These are phyloP conservation scores for Papilio polytes DNA, from an alignment of 1,140 invertebrate species.

Conservation along the genomic window DNA sequence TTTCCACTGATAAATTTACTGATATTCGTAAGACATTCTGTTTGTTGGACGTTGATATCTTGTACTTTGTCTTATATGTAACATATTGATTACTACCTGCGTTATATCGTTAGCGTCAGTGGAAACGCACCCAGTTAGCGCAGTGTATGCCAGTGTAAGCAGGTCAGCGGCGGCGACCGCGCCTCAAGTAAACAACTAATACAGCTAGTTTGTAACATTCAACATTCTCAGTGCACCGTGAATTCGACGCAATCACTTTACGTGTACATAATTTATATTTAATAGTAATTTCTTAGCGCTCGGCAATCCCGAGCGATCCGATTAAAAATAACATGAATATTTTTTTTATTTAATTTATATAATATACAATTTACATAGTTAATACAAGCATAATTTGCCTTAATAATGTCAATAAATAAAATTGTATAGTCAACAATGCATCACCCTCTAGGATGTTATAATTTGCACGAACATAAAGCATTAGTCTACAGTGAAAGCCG, in stretches of 20 bases:
- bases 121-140: background rate
- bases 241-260: slow-evolving; percentile 57
- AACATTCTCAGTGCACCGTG: slow-evolving; percentile 65
- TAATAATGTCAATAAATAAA: slow-evolving; percentile 64
- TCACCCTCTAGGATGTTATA: slow-evolving; percentile 55
- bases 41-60: no score
- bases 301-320: slow-evolving; percentile 76
- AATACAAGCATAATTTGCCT: slow-evolving; percentile 70
- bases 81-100: no score
- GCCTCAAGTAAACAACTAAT: slow-evolving; percentile 46
- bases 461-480: slow-evolving; percentile 69
- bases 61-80: no score
- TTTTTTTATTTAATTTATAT: slow-evolving; percentile 69
- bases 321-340: slow-evolving; percentile 78
- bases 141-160: background rate
- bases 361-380: slow-evolving; percentile 80
- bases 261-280: slow-evolving; percentile 51
- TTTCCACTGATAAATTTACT: slow-evolving; percentile 45
- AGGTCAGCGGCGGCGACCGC: background rate
- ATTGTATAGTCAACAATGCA: slow-evolving; percentile 66
- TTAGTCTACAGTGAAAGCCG: slow-evolving; percentile 67
- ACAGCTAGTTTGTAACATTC: slow-evolving; percentile 46
- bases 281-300: slow-evolving; percentile 63
- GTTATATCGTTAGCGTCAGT: background rate
- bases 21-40: no score